Evolutionary conservation across 2,113 vertebrate species (phyloP), one percentile per base, ranked within the genome.

Genomic region (Xyliphius kryptos): DNA sequence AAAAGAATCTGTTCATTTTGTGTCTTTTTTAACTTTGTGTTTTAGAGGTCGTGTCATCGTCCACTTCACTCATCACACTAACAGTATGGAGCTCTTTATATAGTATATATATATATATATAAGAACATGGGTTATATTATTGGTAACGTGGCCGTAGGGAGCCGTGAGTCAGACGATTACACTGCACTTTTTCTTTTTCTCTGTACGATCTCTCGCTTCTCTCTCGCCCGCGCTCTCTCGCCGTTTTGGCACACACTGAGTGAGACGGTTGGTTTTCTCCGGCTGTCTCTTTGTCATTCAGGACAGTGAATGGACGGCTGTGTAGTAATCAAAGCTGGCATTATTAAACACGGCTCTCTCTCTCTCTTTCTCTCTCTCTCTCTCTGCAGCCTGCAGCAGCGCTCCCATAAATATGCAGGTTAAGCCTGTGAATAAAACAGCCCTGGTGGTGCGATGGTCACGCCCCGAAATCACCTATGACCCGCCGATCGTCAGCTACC

Each of bases 381-480:
- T 49, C 17, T 43, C 6, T n/a, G 10, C 73, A 95, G 95, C 92
- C 26, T 98, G 95, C 86, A 98, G 94, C 80, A 93, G 91, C 10
- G 92, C 94, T 6, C 95, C 95, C 0, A 78, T 93, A 76, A 95
- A 93, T 81, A 97, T 97, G 93, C 96, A 96, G 80, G 93, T 97
- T 67, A 94, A 95, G 77, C 93, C 92, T 7, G 82, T 95, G 62
- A 97, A 96, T 75, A 81, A 82, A 78, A 94, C 93, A 0, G 89
- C 93, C 0, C 82, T 98, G 61, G 83, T 94, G 68, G 92, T 98
- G 17, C 91, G 92, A 67, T 98, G 95, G 95, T 89, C 91, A 49
- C 90, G 83, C 16, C 94, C 95, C 0, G 91, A 94, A 81, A 82
- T 83, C 69, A 83, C 90, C 83, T 98, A 97, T 80, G 92, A 97